Base-by-base conservation (phyloP, 2,888 invertebrate species). In the Oegoconia quadripuncta region DNA sequence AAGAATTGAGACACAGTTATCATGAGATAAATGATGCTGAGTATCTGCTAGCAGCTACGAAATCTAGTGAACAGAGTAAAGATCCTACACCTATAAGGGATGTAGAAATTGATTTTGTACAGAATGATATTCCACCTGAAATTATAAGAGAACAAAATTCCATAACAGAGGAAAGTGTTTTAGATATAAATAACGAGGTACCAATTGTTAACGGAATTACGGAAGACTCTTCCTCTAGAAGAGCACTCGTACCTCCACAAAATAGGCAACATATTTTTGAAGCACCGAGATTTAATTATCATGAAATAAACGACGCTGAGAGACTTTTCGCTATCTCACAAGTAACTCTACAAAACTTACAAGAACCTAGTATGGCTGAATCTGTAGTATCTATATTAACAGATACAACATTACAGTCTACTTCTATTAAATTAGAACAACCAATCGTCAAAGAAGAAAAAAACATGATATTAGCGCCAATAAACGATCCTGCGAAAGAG, bases 271-370 rank as follows among this genome's bases (percentile, higher is more conserved):
- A 27, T 11, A 42, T 66, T 28, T 58, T 56, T 20, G 74, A 75
- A 54, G 42, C 59, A 3, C 69, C 70, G 22, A 53, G 55, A 26
- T 70, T 55, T 44, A 70, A 36, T 42, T 75, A 76, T 46, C 54
- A 68, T 17, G 75, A 77, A 40, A 29, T 75, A 16, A 50, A 28
- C 36, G 75, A 77, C 44, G 77, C 74, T 42, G 76, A 78, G 55
- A 31, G 18, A n/a, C 41, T 63, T 36, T 54, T 64, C 22, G 74
- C 62, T 1, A 44, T 27, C 6, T 27, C 27, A 4, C 12, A 6
- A 13, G 3, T 7, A 5, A 1, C 13, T 27, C 13, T 6, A 5
- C 13, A 27, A 27, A 9, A 25, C 4, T 9, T 4, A 11, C 5
- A 11, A 15, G 9, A 14, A 3, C 9, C 28, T 15, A 6, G 13